Percentiles rank a stretch among this genome's conserved stretches.
Conservation (phyloP, 37 sponge, comb jelly and placozoan species). For the Spongia lamella region DNA sequence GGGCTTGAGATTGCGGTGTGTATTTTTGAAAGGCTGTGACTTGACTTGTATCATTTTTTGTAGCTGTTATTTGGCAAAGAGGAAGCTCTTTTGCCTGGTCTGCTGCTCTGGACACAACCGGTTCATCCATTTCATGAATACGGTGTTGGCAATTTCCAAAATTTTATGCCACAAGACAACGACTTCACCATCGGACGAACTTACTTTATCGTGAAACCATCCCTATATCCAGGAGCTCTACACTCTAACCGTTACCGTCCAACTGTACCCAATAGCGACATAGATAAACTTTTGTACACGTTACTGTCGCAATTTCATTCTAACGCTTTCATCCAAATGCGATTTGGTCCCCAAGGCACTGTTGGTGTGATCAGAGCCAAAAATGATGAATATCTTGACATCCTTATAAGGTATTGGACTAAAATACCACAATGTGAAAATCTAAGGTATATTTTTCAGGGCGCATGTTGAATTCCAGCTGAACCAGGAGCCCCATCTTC, state of each 20-base stretch:
- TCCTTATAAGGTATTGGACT: conserved; percentile 62
- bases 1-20: not conserved
- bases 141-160: conserved; percentile 64
- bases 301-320: conserved; percentile 80
- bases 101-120: conserved; percentile 50
- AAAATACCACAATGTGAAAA: not conserved
- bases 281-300: conserved; percentile 47
- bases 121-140: conserved; percentile 32
- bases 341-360: conserved; percentile 85
- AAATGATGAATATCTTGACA: conserved; percentile 60
- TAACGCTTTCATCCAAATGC: conserved; percentile 57
- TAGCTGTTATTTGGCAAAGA: conserved; percentile 35
- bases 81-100: conserved; percentile 58
- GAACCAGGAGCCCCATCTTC: conserved; percentile 72
- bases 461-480: conserved; percentile 88
- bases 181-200: conserved; percentile 38
- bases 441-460: conserved; percentile 17
- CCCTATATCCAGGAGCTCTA: not conserved
- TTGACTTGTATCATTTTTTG: not conserved
- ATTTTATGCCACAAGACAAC: conserved; percentile 53
- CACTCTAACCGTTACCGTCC: conserved; percentile 69
- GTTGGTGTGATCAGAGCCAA: conserved; percentile 76
- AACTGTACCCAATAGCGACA: conserved; percentile 27
- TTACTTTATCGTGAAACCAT: conserved; percentile 56
- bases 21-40: not conserved